A percentile compares a stretch with the other conserved stretches of the same genome.
phyloP scores from a whole-genome alignment of 2,888 invertebrate genomes.

The Epirrhoe tristata region DNA sequence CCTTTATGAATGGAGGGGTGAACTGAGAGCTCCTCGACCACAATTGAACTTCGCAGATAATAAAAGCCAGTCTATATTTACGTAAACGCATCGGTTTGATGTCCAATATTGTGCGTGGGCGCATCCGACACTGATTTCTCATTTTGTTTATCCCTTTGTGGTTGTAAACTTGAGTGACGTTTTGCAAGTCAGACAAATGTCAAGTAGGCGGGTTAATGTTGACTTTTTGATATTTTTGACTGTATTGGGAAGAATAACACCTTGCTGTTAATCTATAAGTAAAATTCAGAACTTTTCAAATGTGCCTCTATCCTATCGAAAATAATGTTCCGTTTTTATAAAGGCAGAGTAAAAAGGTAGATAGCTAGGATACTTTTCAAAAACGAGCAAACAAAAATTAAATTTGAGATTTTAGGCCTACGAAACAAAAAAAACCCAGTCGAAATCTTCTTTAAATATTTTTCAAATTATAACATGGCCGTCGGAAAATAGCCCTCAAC shows the following conservation, averaged over 20 bases:
- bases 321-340: too few relatives aligned
- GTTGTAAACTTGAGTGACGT: conserved; percentile 68
- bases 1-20: conserved; percentile 80
- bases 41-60: conserved; percentile 80
- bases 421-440: too few relatives aligned
- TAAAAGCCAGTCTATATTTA: conserved; percentile 81
- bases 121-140: conserved; percentile 70
- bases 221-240: conserved; percentile 31
- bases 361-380: too few relatives aligned
- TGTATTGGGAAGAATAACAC: not conserved
- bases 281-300: conserved; percentile 1
- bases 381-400: too few relatives aligned
- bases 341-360: too few relatives aligned
- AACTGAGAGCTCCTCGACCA: conserved; percentile 62
- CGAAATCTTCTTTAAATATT: too few relatives aligned
- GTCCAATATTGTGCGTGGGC: conserved; percentile 75
- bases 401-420: too few relatives aligned
- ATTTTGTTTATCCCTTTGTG: conserved; percentile 57
- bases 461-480: too few relatives aligned
- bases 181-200: conserved; percentile 61
- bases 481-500: too few relatives aligned
- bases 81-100: conserved; percentile 81
- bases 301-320: too few relatives aligned
- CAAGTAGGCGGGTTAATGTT: conserved; percentile 62
- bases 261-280: not conserved